Evolutionary conservation across 2,888 invertebrate species (phyloP), one percentile per base, ranked within the genome.

Genomic region (Dryobota labecula): DNA sequence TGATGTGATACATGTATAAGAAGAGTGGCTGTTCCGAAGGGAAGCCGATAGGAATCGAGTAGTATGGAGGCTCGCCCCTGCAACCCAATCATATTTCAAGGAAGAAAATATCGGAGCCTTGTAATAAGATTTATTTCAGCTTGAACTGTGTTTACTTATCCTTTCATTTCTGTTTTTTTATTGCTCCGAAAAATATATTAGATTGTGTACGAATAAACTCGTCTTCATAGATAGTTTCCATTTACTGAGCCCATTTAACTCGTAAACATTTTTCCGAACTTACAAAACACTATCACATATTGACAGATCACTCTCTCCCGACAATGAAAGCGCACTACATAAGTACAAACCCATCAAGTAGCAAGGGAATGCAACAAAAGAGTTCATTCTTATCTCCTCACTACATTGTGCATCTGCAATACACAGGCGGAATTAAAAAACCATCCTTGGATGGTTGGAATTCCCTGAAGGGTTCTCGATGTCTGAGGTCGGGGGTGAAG

Each of bases 341-440:
- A 74, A 65, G 71, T 24, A 30, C 36, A 71, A 57, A 38, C 45
- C 77, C 74, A 84, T 77, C 85, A 76, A 82, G 54, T 73, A 78
- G 69, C 76, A 68, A 86, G 84, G 83, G 86, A 85, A 82, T 82
- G 80, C 85, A 85, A 85, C 86, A 88, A 87, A 86, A 80, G 85
- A 86, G 82, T 86, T 82, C 88, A 89, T 92, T 91, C 89, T 91
- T 91, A 90, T 90, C 90, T 82, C 68, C 84, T 87, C 86, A 82
- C 78, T 88, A 89, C 86, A 90, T 90, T 91, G 92, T 92, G 89
- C 88, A 91, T 90, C 89, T 89, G 90, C 91, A 90, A 87, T 90
- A 86, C 81, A 86, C 82, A 85, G 80, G 86, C 82, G 87, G 89
- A 90, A 93, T 94, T 94, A 91, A 93, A 92, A 93, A 92, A 90